These are phyloP conservation scores for Tipula unca DNA, from an alignment of 2,888 invertebrate species.

Conservation along the genomic window DNA sequence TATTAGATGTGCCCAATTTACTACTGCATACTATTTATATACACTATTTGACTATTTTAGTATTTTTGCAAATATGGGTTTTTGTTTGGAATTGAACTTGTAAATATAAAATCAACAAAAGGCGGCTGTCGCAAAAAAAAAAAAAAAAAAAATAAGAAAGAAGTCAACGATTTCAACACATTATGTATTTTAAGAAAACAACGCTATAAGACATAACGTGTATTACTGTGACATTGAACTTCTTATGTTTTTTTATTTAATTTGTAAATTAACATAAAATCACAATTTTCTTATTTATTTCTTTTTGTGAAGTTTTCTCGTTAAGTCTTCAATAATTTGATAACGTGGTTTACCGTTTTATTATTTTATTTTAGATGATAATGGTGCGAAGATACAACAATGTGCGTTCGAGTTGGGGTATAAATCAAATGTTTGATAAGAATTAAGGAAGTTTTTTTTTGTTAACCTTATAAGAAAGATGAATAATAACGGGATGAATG, in stretches of 20 bases:
- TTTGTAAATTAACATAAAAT: background rate
- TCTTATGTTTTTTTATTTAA: background rate
- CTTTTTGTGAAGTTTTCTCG: background rate
- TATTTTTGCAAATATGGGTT: background rate
- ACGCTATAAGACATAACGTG: background rate
- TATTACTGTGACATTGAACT: background rate
- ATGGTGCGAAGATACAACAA: too few relatives aligned
- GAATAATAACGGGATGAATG: background rate
- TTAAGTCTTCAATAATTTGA: background rate
- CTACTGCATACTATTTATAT: background rate
- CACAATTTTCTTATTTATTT: background rate
- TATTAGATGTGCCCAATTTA: background rate
- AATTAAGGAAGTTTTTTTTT: background rate
- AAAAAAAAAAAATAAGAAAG: background rate
- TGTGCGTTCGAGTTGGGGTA: background rate
- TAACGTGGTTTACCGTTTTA: background rate
- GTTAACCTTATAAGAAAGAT: background rate
- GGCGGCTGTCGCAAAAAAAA: background rate
- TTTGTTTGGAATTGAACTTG: background rate
- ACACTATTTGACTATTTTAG: background rate
- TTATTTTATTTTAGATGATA: background rate
- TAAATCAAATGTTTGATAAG: background rate
- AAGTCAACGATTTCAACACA: background rate
- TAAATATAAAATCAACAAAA: background rate
- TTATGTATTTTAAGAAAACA: background rate